These are phyloP conservation scores for Elysia crispata DNA, from an alignment of 2,888 invertebrate species.

Conservation along the genomic window DNA sequence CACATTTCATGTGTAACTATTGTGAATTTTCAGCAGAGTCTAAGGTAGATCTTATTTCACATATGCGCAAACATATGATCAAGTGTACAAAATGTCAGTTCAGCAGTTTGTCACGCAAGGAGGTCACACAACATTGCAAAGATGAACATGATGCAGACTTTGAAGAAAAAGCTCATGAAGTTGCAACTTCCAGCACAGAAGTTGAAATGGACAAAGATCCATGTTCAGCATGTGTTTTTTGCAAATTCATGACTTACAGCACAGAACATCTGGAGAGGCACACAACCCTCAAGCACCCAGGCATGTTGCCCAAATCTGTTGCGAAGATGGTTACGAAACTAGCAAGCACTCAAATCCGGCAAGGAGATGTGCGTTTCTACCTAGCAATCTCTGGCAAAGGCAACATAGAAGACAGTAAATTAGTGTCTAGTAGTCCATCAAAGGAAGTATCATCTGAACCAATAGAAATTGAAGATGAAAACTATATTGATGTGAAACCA, in stretches of 20 bases:
- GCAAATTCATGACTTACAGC: constrained; percentile 49
- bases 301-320: constrained; percentile 46
- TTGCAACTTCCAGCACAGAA: constrained; percentile 37
- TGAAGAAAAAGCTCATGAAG: constrained; percentile 31
- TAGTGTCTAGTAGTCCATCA: not conserved
- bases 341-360: constrained; percentile 32
- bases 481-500: constrained; percentile 22
- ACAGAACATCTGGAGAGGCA: constrained; percentile 46
- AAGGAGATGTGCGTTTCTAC: constrained; percentile 43
- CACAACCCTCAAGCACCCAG: constrained; percentile 39
- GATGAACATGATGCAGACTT: constrained; percentile 42
- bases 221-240: constrained; percentile 44
- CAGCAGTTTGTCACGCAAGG: constrained; percentile 42
- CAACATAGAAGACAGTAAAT: not conserved
- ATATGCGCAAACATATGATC: constrained; percentile 46
- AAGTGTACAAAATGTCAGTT: constrained; percentile 44
- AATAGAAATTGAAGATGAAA: not conserved
- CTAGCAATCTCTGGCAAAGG: constrained; percentile 19
- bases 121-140: constrained; percentile 39
- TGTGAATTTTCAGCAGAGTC: constrained; percentile 43
- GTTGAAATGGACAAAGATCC: constrained; percentile 50
- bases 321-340: constrained; percentile 46
- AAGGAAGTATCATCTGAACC: constrained; percentile 1
- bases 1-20: constrained; percentile 43
- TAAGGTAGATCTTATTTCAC: constrained; percentile 24